These are phyloP conservation scores for Neolamprologus longior DNA, from an alignment of 2,113 vertebrate genomes.

Conservation along the genomic window DNA sequence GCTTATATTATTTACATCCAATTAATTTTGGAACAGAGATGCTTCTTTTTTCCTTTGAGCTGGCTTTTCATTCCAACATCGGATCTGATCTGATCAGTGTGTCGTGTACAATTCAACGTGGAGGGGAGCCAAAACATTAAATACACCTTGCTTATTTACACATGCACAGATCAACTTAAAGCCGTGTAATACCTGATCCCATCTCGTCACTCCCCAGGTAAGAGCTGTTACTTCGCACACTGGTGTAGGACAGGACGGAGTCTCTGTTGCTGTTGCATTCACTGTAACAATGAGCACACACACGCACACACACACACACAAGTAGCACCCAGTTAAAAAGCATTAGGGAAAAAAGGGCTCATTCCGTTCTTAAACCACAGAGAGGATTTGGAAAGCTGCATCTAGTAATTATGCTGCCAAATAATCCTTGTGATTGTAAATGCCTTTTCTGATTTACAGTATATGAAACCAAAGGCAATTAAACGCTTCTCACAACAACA, in stretches of 20 bases:
- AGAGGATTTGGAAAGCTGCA: neutral
- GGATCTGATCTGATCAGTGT: neutral
- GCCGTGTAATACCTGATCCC: constrained; percentile 85
- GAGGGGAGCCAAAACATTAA: neutral
- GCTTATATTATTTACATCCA: neutral
- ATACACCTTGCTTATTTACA: neutral
- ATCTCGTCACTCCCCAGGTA: constrained; percentile 97
- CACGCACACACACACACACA: neutral
- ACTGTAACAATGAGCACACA: constrained; percentile 58
- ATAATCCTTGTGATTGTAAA: constrained; percentile 39
- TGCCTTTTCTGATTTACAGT: constrained; percentile 42
- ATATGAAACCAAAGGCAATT: constrained; percentile 18
- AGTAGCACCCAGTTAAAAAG: neutral
- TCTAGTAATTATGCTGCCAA: constrained; percentile 54
- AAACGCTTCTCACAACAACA: constrained; percentile 34
- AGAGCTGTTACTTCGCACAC: constrained; percentile 93
- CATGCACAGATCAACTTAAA: neutral
- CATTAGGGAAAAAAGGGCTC: neutral
- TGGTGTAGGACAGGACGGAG: constrained; percentile 94
- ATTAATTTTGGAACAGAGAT: neutral
- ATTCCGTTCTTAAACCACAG: constrained; percentile 24
- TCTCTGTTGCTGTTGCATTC: constrained; percentile 98
- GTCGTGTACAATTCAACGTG: neutral
- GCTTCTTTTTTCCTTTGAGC: neutral
- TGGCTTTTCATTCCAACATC: neutral